Conservation (phyloP, 2,113 vertebrate genomes). For the Physeter macrocephalus region DNA sequence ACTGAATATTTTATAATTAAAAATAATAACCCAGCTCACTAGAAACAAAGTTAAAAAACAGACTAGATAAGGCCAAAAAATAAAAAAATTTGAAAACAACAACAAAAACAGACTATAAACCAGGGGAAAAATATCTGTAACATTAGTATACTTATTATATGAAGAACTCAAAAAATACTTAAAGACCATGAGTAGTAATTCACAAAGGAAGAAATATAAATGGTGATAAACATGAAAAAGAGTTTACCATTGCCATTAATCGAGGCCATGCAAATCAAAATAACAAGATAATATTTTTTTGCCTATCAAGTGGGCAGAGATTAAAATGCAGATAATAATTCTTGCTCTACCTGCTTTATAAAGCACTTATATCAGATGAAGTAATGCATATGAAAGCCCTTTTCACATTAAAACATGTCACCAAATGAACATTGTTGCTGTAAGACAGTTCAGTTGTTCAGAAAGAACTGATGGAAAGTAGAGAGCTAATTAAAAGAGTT, state of each 20-base stretch:
- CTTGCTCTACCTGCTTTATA: not conserved
- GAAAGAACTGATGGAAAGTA: slow-evolving; percentile 12
- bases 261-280: slow-evolving; percentile 29
- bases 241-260: not conserved
- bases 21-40: not conserved
- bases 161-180: slow-evolving; percentile 20
- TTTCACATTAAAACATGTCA: not conserved
- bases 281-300: slow-evolving; percentile 25
- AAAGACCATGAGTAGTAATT: not conserved
- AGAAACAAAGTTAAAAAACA: not conserved
- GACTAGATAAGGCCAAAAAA: too few species aligned
- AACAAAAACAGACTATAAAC: not conserved
- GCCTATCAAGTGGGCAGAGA: slow-evolving; percentile 29
- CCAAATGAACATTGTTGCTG: not conserved
- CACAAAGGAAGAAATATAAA: slow-evolving; percentile 31
- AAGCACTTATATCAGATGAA: slow-evolving; percentile 17
- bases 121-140: not conserved
- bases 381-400: slow-evolving; percentile 12
- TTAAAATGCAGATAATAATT: slow-evolving; percentile 47
- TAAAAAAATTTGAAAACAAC: not conserved
- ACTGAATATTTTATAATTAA: not conserved
- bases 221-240: slow-evolving; percentile 26
- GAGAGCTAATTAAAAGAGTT: not conserved
- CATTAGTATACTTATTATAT: slow-evolving; percentile 6
- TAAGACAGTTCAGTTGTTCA: not conserved